Conservation (phyloP, 2,888 invertebrate genomes). For the Bibio marci region DNA sequence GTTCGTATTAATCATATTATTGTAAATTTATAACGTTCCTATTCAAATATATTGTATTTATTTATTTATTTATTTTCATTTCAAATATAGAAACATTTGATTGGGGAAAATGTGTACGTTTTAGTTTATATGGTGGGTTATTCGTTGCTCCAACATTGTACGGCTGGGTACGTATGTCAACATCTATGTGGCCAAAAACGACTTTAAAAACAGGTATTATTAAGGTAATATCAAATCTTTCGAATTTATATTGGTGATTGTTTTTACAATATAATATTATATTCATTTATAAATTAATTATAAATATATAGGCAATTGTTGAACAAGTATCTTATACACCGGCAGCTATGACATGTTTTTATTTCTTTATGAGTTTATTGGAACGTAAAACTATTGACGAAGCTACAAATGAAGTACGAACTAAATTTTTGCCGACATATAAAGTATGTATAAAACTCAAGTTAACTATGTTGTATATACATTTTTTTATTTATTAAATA, state of each 20-base stretch:
- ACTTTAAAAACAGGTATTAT: constrained; percentile 49
- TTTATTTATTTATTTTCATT: too few relatives aligned
- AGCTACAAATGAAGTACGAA: constrained; percentile 47
- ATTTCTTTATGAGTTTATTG: constrained; percentile 55
- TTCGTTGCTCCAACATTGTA: constrained; percentile 70
- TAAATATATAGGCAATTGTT: constrained; percentile 24
- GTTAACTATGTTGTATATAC: too few relatives aligned
- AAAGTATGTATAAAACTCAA: too few relatives aligned
- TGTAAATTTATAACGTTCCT: too few relatives aligned
- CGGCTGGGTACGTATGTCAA: constrained; percentile 61
- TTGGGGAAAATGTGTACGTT: constrained; percentile 51
- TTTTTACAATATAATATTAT: too few relatives aligned
- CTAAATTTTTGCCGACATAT: constrained; percentile 59
- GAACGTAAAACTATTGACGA: constrained; percentile 48
- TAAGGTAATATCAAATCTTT: too few relatives aligned
- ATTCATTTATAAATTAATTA: too few relatives aligned
- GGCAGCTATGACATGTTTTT: constrained; percentile 58
- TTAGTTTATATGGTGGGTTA: constrained; percentile 61
- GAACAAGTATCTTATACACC: constrained; percentile 64
- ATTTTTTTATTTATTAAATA: too few relatives aligned
- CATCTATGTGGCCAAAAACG: constrained; percentile 55
- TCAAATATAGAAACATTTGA: constrained; percentile 35
- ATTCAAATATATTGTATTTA: too few relatives aligned
- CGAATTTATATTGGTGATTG: too few relatives aligned
- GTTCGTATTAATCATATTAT: too few relatives aligned